Evolutionary conservation across 2,113 vertebrate genomes (phyloP), one percentile per base, ranked within the genome.

Genomic region (Hippolais icterina): DNA sequence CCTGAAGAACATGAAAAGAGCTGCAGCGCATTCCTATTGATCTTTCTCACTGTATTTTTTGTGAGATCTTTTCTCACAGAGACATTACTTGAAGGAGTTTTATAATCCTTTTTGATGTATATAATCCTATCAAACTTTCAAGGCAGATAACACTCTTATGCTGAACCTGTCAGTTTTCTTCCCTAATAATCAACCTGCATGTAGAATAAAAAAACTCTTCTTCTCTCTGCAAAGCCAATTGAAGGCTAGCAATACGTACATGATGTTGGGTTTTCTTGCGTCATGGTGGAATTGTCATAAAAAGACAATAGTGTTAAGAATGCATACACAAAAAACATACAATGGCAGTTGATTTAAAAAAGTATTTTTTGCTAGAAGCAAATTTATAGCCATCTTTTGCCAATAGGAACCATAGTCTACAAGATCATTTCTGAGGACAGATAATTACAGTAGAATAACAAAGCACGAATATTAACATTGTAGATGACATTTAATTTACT

Each of bases 131-230:
- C 70, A 54, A 84, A 52, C 31, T 86, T 56, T 87, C 64, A 46
- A 84, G 59, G 54, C 85, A 92, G 54, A 72, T 93, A 96, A 90
- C 74, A 89, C 28, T 92, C 89, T 71, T 71, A 69, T 78, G 91
- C 64, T 92, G 28, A 90, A 83, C 25, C 46, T 59, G 61, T 56
- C 89, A 85, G 27, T 74, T 94, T 91, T 88, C 54, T 94, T 94
- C 63, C 64, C 60, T 89, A 64, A 76, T 60, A 37, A 78, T 92
- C 76, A 78, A 42, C 23, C 28, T 57, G 54, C 10, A 24, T 1
- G 8, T 64, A 70, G 41, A 89, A 83, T 49, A 80, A 91, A 80
- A 71, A 52, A 87, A 47, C 14, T 57, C 16, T 59, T 83, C 23
- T 53, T 89, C 54, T 12, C 57, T 69, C 80, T 76, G 68, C 24